These are phyloP conservation scores for Allacma fusca DNA, from an alignment of 2,888 invertebrate genomes.

Conservation along the genomic window DNA sequence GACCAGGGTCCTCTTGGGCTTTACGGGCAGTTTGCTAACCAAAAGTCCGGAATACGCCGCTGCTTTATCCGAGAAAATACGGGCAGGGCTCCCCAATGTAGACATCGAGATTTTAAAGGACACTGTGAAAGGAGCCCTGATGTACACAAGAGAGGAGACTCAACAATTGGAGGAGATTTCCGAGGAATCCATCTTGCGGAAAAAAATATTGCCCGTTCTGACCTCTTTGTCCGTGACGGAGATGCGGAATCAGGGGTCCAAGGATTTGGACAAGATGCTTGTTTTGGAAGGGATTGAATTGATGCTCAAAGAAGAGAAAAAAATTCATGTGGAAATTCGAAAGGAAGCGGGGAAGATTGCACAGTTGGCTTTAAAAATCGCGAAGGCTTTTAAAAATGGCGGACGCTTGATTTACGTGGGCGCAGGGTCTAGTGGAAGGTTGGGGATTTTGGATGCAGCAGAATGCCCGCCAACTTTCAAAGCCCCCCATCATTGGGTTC, in stretches of 20 bases:
- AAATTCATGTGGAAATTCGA: slow-evolving; percentile 49
- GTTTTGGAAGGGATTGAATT: slow-evolving; percentile 54
- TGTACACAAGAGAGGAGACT: slow-evolving; percentile 22
- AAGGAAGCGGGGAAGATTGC: slow-evolving; percentile 51
- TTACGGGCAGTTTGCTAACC: slow-evolving; percentile 59
- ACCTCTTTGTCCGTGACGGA: slow-evolving; percentile 55
- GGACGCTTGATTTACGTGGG: slow-evolving; percentile 61
- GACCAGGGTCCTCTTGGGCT: slow-evolving; percentile 49
- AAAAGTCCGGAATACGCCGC: slow-evolving; percentile 51
- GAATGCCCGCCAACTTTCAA: slow-evolving; percentile 59
- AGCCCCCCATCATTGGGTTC: slow-evolving; percentile 56
- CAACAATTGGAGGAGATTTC: slow-evolving; percentile 37
- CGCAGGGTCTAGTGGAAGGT: slow-evolving; percentile 61
- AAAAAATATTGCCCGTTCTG: slow-evolving; percentile 30
- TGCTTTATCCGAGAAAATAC: slow-evolving; percentile 37
- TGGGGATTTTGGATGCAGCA: slow-evolving; percentile 61
- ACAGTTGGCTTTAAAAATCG: slow-evolving; percentile 44
- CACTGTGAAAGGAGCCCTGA: slow-evolving; percentile 51
- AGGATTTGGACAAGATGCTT: slow-evolving; percentile 53
- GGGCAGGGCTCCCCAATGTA: slow-evolving; percentile 25
- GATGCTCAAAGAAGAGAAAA: slow-evolving; percentile 55
- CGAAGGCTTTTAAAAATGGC: slow-evolving; percentile 50
- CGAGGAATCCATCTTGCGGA: slow-evolving; percentile 19
- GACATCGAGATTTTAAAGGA: slow-evolving; percentile 48
- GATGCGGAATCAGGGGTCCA: slow-evolving; percentile 52